Percentiles rank a stretch among this genome's conserved stretches.
phyloP scores from a whole-genome alignment of 2,113 vertebrate genomes.

The Phyllostomus discolor region DNA sequence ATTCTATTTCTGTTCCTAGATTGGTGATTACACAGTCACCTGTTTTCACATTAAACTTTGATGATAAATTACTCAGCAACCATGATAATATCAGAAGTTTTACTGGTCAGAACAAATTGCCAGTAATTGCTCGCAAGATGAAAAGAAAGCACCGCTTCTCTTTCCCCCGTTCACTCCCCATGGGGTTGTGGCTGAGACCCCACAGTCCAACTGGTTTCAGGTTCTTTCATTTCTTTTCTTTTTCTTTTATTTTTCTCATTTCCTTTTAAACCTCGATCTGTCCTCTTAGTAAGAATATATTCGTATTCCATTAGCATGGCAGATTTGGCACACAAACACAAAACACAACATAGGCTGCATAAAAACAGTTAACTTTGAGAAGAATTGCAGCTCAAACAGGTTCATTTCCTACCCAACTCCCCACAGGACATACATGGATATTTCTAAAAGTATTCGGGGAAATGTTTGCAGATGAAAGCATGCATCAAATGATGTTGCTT shows the following conservation, averaged over 20 bases:
- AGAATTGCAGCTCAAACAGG: slow-evolving; percentile 65
- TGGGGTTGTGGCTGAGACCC: slow-evolving; percentile 62
- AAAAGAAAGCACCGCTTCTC: slow-evolving; percentile 78
- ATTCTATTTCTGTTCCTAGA: slow-evolving; percentile 89
- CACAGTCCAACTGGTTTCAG: slow-evolving; percentile 58
- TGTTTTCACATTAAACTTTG: slow-evolving; percentile 90
- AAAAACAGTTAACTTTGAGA: slow-evolving; percentile 69
- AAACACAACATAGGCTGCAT: slow-evolving; percentile 44
- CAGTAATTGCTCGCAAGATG: slow-evolving; percentile 87
- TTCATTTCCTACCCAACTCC: slow-evolving; percentile 63
- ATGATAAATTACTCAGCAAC: slow-evolving; percentile 91
- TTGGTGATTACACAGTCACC: slow-evolving; percentile 90
- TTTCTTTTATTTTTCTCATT: slow-evolving; percentile 35
- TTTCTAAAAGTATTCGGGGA: slow-evolving; percentile 46
- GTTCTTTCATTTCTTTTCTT: neutral
- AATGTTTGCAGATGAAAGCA: slow-evolving; percentile 58
- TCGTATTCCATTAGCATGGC: slow-evolving; percentile 77
- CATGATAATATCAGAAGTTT: slow-evolving; percentile 90
- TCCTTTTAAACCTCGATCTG: slow-evolving; percentile 69
- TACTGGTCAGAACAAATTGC: slow-evolving; percentile 90
- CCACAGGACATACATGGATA: slow-evolving; percentile 43
- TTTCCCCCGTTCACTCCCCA: slow-evolving; percentile 70
- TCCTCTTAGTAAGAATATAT: slow-evolving; percentile 71
- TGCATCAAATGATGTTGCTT: slow-evolving; percentile 41
- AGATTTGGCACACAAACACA: slow-evolving; percentile 57